These are phyloP conservation scores for Rhinolophus sinicus DNA, from an alignment of 2,113 vertebrate species.

Conservation along the genomic window DNA sequence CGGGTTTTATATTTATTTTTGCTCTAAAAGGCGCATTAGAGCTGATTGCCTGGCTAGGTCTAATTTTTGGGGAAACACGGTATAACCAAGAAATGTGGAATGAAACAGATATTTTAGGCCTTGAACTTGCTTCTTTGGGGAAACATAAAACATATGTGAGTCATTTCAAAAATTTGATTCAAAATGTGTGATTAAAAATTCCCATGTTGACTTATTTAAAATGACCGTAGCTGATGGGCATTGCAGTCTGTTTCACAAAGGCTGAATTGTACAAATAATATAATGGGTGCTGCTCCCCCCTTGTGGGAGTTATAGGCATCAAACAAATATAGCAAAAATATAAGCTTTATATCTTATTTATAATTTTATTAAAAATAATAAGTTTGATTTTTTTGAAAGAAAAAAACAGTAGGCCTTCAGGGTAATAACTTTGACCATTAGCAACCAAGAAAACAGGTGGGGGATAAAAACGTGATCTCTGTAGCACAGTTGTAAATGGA, in stretches of 20 bases:
- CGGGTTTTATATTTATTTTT: no score
- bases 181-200: background rate
- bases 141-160: background rate
- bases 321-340: background rate
- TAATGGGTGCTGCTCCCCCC: background rate
- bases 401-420: background rate
- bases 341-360: background rate
- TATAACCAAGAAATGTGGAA: background rate
- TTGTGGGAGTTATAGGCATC: background rate
- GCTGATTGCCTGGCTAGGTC: no score
- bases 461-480: background rate
- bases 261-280: background rate
- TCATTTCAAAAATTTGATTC: conserved; percentile 18
- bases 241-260: background rate
- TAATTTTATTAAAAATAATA: background rate
- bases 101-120: conserved; percentile 4
- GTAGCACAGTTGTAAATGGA: background rate
- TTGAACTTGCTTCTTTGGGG: conserved; percentile 5
- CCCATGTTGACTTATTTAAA: background rate
- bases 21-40: no score
- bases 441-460: background rate
- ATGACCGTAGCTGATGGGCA: background rate
- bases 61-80: no score
- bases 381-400: conserved; percentile 1
- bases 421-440: background rate